Percentiles rank a stretch among this genome's conserved stretches.
Conservation (phyloP, 2,113 vertebrate genomes). For the Pelusios castaneus region DNA sequence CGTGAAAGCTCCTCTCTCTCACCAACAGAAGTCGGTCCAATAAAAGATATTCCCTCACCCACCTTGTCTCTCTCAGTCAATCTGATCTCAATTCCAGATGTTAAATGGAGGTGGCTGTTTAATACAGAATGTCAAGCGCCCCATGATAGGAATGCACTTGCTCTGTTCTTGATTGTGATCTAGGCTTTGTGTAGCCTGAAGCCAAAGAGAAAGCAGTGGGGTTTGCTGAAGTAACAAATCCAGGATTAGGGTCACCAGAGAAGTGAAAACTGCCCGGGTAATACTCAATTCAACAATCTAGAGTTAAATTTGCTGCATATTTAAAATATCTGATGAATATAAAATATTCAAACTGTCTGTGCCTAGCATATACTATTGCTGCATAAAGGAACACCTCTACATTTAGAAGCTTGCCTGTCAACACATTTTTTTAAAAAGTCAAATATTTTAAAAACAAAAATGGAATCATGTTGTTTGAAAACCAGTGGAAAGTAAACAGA, state of each 20-base stretch:
- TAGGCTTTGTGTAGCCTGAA: neutral
- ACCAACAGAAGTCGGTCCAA: neutral
- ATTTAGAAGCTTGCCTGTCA: conserved; percentile 22
- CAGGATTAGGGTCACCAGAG: neutral
- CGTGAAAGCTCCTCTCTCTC: neutral
- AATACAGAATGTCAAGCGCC: neutral
- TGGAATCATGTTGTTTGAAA: neutral
- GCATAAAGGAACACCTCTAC: neutral
- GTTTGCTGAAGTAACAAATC: neutral
- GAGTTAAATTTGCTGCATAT: conserved; percentile 33
- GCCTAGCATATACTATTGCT: conserved; percentile 9
- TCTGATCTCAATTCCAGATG: neutral
- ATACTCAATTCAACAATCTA: fast-evolving
- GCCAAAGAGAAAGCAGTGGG: neutral
- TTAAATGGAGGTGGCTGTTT: neutral
- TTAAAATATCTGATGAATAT: conserved; percentile 56
- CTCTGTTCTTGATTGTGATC: neutral
- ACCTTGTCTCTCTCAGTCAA: neutral
- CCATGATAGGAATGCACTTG: neutral
- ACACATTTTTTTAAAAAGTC: neutral
- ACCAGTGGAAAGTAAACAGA: conserved; percentile 1
- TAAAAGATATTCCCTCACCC: neutral
- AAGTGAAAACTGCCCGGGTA: neutral
- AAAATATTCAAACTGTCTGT: conserved; percentile 64
- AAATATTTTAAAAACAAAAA: neutral